Conservation (phyloP, 2,797 vertebrate species). For the Pitangus sulphuratus region DNA sequence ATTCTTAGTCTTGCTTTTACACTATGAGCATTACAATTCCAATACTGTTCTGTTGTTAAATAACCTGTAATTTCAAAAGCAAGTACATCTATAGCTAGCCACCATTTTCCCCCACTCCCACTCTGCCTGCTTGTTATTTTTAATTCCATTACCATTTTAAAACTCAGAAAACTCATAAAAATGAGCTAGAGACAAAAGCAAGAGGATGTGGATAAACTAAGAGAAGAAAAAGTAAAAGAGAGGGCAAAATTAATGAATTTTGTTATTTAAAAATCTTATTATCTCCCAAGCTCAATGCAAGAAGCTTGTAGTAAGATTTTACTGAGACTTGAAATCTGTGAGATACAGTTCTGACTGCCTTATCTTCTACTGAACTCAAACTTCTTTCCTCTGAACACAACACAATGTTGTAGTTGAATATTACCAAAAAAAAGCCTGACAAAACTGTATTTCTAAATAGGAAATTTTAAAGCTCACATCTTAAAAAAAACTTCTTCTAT, state of each 20-base stretch:
- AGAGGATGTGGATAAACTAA: not conserved
- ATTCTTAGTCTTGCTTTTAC: not conserved
- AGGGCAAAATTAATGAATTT: not conserved
- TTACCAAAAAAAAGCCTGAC: not conserved
- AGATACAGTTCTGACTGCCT: not conserved
- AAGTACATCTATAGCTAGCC: not conserved
- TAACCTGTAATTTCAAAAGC: not conserved
- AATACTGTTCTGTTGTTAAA: not conserved
- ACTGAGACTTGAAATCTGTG: not conserved
- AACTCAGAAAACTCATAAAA: not conserved
- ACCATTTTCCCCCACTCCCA: not conserved
- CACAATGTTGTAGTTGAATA: fast-evolving
- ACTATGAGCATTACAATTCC: not conserved
- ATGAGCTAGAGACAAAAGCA: not conserved
- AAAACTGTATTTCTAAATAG: not conserved
- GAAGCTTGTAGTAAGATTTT: not conserved
- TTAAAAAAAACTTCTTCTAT: not conserved
- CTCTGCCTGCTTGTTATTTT: not conserved
- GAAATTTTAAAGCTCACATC: not conserved
- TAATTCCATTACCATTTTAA: not conserved
- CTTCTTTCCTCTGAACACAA: not conserved
- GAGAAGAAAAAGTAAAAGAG: not conserved
- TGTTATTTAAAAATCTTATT: not conserved
- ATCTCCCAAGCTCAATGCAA: not conserved
- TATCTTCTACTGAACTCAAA: not conserved